Conservation (phyloP, 2,888 invertebrate species). For the Plebejus melissa region DNA sequence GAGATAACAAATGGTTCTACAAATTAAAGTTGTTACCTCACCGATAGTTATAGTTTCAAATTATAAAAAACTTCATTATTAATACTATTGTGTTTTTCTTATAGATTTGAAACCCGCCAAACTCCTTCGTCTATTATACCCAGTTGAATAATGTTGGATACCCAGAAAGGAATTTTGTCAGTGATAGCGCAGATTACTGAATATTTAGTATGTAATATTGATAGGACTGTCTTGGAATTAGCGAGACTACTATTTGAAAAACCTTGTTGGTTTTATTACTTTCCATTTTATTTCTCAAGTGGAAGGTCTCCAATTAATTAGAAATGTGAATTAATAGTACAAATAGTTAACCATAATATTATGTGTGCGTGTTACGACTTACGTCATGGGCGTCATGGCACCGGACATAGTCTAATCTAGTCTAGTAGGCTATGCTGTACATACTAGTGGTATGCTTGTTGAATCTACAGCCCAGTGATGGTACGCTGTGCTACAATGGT, state of each 20-base stretch:
- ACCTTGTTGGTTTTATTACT: no score
- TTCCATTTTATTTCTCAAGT: no score
- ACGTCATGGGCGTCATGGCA: no score
- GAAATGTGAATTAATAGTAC: no score
- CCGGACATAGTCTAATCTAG: no score
- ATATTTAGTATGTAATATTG: no score
- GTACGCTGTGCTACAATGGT: constrained; percentile 61
- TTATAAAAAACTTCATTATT: constrained; percentile 50
- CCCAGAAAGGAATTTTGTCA: not conserved
- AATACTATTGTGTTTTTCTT: constrained; percentile 27
- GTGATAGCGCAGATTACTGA: no score
- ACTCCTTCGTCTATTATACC: not conserved
- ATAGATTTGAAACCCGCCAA: not conserved
- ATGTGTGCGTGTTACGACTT: no score
- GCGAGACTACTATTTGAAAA: no score
- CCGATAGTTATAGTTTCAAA: constrained; percentile 75
- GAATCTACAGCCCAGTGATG: constrained; percentile 28
- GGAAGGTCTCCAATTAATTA: no score
- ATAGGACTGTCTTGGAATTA: no score
- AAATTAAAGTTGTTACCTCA: constrained; percentile 71
- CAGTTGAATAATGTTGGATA: not conserved
- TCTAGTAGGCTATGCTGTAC: constrained; percentile 35
- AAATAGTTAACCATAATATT: no score
- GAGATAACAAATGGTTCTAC: constrained; percentile 64
- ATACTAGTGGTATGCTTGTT: constrained; percentile 27